These are phyloP conservation scores for Cheilosia vulpina DNA, from an alignment of 2,888 invertebrate species.

Conservation along the genomic window DNA sequence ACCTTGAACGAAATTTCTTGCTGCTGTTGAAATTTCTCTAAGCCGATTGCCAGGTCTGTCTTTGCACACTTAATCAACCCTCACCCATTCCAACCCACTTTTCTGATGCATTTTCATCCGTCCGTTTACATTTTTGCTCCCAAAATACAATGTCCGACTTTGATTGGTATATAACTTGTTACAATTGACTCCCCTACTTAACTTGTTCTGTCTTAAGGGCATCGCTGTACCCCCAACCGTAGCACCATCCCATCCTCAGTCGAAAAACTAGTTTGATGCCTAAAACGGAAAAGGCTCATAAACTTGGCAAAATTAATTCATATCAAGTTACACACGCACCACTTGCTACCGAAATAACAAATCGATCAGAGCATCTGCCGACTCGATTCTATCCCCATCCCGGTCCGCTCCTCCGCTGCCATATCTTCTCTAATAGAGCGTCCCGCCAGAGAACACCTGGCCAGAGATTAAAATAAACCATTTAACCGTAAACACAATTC, in stretches of 20 bases:
- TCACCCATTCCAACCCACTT: too few species aligned
- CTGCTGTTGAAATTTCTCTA: too few species aligned
- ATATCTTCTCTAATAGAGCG: conserved; percentile 1
- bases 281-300: conserved; percentile 55
- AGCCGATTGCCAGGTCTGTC: too few species aligned
- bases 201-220: too few species aligned
- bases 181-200: too few species aligned
- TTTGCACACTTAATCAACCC: too few species aligned
- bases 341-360: conserved; percentile 59
- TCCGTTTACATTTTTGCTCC: too few species aligned
- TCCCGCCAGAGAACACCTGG: conserved; percentile 65
- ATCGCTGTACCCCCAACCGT: too few species aligned
- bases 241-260: background rate
- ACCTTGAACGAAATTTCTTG: too few species aligned
- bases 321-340: conserved; percentile 17
- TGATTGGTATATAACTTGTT: too few species aligned
- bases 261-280: background rate
- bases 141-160: too few species aligned
- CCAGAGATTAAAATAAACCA: conserved; percentile 75
- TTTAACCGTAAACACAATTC: conserved; percentile 75
- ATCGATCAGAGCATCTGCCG: conserved; percentile 47
- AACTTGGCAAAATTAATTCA: conserved; percentile 57
- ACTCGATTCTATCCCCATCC: background rate
- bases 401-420: background rate
- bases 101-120: too few species aligned